These are phyloP conservation scores for Eueides isabella DNA, from an alignment of 1,140 invertebrate species.

Conservation along the genomic window DNA sequence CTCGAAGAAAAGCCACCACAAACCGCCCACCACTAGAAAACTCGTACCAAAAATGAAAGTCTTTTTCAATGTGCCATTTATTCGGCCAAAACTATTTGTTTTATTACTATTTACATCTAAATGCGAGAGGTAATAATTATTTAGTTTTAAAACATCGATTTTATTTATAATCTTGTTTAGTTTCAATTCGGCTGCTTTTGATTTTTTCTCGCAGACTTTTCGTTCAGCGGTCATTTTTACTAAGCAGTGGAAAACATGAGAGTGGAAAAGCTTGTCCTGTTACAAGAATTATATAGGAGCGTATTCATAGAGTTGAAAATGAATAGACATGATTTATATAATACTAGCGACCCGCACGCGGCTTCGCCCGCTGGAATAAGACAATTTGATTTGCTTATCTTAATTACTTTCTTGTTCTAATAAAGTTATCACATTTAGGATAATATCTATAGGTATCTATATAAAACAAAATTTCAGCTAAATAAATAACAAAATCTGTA, in stretches of 20 bases:
- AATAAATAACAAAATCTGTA: too few species aligned
- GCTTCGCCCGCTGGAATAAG: too few species aligned
- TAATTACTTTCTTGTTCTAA: too few species aligned
- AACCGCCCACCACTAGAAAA: slow-evolving; percentile 19
- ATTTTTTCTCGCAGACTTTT: slow-evolving; percentile 62
- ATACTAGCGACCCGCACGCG: too few species aligned
- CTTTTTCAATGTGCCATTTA: slow-evolving; percentile 6
- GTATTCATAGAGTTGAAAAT: slow-evolving; percentile 32
- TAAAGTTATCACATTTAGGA: too few species aligned
- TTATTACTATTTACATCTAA: slow-evolving; percentile 45
- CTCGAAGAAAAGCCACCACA: slow-evolving; percentile 31
- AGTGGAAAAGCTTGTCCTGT: not conserved
- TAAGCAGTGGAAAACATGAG: not conserved
- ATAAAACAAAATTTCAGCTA: too few species aligned
- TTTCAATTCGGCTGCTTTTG: slow-evolving; percentile 64
- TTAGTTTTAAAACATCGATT: slow-evolving; percentile 61
- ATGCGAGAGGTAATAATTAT: slow-evolving; percentile 48
- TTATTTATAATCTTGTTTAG: slow-evolving; percentile 63
- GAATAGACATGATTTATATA: not conserved
- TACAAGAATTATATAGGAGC: slow-evolving; percentile 8
- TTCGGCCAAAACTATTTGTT: not conserved
- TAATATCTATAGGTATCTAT: too few species aligned
- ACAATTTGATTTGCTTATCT: too few species aligned
- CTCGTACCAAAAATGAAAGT: slow-evolving; percentile 1
- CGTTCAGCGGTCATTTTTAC: slow-evolving; percentile 37